Evolutionary conservation across 2,113 vertebrate species (phyloP).

Genomic region (Climacteris rufus): DNA sequence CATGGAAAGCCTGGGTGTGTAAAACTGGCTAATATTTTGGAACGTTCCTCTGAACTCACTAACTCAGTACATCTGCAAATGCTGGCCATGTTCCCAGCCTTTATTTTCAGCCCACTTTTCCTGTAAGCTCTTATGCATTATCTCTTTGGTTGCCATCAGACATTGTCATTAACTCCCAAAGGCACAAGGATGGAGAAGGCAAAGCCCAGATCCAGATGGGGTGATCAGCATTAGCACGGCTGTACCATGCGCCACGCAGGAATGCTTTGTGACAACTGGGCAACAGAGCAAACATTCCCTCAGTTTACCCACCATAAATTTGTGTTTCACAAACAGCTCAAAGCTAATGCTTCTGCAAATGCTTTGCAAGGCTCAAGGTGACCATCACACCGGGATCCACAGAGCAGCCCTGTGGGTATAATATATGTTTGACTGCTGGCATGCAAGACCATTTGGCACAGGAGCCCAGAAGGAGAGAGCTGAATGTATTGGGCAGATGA

Average conservation of each 20-base stretch:
- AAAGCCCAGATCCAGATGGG: fast-evolving
- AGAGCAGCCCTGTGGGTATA: background rate
- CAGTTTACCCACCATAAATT: background rate
- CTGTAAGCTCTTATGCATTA: background rate
- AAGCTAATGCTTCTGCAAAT: background rate
- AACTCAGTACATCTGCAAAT: conserved; percentile 15
- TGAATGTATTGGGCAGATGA: background rate
- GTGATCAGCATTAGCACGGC: background rate
- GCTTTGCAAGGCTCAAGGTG: background rate
- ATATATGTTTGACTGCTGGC: background rate
- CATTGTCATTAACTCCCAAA: background rate
- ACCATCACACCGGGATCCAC: background rate
- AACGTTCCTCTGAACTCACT: background rate
- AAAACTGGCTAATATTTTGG: background rate
- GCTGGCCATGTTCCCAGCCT: background rate
- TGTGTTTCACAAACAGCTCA: background rate
- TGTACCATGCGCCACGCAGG: background rate
- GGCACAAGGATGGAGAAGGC: background rate
- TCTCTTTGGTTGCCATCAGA: background rate
- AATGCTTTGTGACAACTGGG: background rate
- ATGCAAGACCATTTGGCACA: background rate
- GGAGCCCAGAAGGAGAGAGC: background rate
- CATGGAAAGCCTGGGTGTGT: background rate
- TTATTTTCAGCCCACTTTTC: conserved; percentile 19
- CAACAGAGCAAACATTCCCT: fast-evolving